These are phyloP conservation scores for Thyatira batis DNA, from an alignment of 2,888 invertebrate species.

Conservation along the genomic window DNA sequence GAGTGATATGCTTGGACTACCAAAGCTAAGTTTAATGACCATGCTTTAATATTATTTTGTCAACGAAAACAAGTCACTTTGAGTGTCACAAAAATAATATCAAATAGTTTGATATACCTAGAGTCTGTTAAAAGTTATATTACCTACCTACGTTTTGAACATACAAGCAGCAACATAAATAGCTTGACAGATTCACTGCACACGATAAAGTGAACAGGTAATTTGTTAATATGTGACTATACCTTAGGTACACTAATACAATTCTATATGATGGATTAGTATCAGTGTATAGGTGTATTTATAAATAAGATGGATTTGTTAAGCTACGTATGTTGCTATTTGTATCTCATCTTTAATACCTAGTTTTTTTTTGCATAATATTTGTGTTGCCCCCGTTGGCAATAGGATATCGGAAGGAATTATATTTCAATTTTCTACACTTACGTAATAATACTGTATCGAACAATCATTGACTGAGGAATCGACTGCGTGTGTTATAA, in stretches of 20 bases:
- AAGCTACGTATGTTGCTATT: too few relatives aligned
- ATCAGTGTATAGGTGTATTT: too few relatives aligned
- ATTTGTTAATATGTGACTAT: too few relatives aligned
- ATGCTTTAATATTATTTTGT: slow-evolving; percentile 47
- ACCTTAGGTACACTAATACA: too few relatives aligned
- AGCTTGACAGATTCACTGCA: too few relatives aligned
- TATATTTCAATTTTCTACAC: slow-evolving; percentile 7
- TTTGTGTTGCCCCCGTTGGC: not conserved
- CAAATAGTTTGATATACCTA: not conserved
- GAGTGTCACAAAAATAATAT: slow-evolving; percentile 62
- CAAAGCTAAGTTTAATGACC: slow-evolving; percentile 41
- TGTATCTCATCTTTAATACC: not conserved
- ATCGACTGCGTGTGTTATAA: slow-evolving; percentile 71
- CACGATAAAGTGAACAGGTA: too few relatives aligned
- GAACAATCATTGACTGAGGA: slow-evolving; percentile 67
- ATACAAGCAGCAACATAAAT: too few relatives aligned
- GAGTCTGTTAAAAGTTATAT: not conserved
- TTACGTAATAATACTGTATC: slow-evolving; percentile 21
- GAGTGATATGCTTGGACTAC: slow-evolving; percentile 54
- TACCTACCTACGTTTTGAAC: not conserved
- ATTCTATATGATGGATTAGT: too few relatives aligned
- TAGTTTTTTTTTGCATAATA: not conserved
- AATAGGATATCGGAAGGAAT: not conserved
- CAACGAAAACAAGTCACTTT: slow-evolving; percentile 63
- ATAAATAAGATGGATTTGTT: too few relatives aligned